Evolutionary conservation across 2,888 invertebrate species (phyloP).

Genomic region (Onthophagus sagittarius): DNA sequence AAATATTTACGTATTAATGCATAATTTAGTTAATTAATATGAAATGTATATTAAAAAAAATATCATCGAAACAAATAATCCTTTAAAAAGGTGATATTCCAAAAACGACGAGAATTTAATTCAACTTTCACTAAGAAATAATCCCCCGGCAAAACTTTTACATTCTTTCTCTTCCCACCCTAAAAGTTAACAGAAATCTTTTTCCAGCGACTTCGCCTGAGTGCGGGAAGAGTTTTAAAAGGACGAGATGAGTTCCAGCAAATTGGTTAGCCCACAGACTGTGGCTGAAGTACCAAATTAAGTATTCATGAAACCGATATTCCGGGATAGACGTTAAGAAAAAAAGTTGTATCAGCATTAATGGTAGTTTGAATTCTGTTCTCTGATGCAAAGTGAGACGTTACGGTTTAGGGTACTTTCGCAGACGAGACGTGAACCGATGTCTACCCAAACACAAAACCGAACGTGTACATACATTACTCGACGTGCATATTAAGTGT

Average conservation of each 20-base stretch:
- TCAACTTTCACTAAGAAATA: not conserved
- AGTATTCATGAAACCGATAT: not conserved
- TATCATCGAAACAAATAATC: not conserved
- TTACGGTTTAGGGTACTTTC: not conserved
- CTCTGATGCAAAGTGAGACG: not conserved
- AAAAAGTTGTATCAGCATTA: not conserved
- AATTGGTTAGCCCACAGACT: not conserved
- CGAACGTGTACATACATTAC: not conserved
- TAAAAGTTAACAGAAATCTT: not conserved
- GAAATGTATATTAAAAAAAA: too few relatives aligned
- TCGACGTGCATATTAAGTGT: not conserved
- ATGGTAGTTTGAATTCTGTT: not conserved
- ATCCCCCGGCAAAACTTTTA: not conserved
- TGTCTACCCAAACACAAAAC: not conserved
- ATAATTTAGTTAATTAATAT: too few relatives aligned
- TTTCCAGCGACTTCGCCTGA: not conserved
- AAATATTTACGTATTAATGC: too few relatives aligned
- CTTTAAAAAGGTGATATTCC: not conserved
- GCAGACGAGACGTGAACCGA: not conserved
- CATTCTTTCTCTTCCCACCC: not conserved
- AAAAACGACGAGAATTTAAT: not conserved
- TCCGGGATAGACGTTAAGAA: not conserved
- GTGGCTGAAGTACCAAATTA: not conserved
- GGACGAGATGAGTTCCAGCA: not conserved
- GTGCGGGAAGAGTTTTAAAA: not conserved